Base-by-base conservation (phyloP, 1,140 invertebrate genomes). In the Drosophila punjabiensis region DNA sequence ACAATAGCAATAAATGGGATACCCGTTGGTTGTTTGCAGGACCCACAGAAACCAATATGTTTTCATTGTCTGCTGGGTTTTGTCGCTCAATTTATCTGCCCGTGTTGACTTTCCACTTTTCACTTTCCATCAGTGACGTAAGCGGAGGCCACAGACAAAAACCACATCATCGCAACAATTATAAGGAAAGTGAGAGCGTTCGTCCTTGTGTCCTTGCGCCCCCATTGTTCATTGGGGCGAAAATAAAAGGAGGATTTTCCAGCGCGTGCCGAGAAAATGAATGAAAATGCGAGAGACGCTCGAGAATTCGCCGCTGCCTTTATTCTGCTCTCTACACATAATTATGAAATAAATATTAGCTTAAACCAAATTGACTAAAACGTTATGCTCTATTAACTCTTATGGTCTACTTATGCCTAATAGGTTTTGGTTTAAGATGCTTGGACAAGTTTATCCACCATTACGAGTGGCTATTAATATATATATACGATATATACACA, bases 331-430 rank as follows among this genome's bases (percentile, higher is more conserved):
- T 75, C 65, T 69, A 75, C 77, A 88, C 62, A 87, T 81, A 79
- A 89, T 84, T 78, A 75, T 70, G 69, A 89, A 89, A 88, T 88
- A 88, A 88, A 89, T 90, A 89, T 90, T 86, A 76, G 86, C 85
- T 89, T 89, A 89, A 53, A 82, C 62, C 76, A 76, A 89, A 86
- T 90, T 85, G 85, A 89, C 82, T 89, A 89, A 73, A 90, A 80
- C 60, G 50, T 86, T 90, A 79, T 85, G 86, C 76, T 86, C 82
- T 79, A 90, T 90, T 86, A 86, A 86, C 53, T 86, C 70, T 85
- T 77, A 82, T 56, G 39, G 33, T 64, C 63, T 70, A 66, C 39
- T 88, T 86, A 86, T 63, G 39, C 35, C 13, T 77, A 66, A 76
- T 62, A 73, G 52, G 71, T 79, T 85, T 85, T 82, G 59, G 78